Percentiles rank a stretch among this genome's conserved stretches.
Evolutionary conservation across 2,113 vertebrate species (phyloP).

Genomic region (Elaphurus davidianus): DNA sequence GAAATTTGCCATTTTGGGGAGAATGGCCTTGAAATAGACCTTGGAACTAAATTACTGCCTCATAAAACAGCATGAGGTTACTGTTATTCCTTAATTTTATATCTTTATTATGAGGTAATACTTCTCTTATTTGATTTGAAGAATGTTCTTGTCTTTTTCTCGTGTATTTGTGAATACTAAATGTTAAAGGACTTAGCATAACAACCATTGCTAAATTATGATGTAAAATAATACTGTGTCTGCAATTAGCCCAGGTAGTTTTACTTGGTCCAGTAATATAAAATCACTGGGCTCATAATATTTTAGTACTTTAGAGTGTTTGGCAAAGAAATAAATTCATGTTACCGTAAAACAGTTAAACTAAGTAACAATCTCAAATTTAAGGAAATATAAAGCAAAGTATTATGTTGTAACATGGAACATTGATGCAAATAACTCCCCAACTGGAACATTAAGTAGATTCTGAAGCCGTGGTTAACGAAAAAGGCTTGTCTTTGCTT

Average conservation of each 20-base stretch:
- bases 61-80: slow-evolving; percentile 81
- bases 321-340: slow-evolving; percentile 67
- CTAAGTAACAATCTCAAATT: slow-evolving; percentile 58
- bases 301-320: slow-evolving; percentile 59
- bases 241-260: slow-evolving; percentile 69
- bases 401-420: slow-evolving; percentile 28
- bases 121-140: slow-evolving; percentile 76
- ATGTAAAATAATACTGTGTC: slow-evolving; percentile 75
- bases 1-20: slow-evolving; percentile 28
- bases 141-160: slow-evolving; percentile 76
- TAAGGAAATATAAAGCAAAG: slow-evolving; percentile 58
- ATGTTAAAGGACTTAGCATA: slow-evolving; percentile 78
- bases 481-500: not conserved
- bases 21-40: not conserved
- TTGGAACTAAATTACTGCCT: slow-evolving; percentile 56
- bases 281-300: slow-evolving; percentile 65
- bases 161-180: slow-evolving; percentile 76
- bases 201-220: slow-evolving; percentile 71
- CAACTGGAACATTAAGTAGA: slow-evolving; percentile 25
- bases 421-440: slow-evolving; percentile 50
- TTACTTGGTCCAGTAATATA: slow-evolving; percentile 69
- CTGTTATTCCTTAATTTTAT: slow-evolving; percentile 83
- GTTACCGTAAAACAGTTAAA: slow-evolving; percentile 58
- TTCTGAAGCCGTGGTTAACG: not conserved
- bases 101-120: slow-evolving; percentile 80